Base-by-base conservation (phyloP, 2,888 invertebrate species). In the Scaeva pyrastri region DNA sequence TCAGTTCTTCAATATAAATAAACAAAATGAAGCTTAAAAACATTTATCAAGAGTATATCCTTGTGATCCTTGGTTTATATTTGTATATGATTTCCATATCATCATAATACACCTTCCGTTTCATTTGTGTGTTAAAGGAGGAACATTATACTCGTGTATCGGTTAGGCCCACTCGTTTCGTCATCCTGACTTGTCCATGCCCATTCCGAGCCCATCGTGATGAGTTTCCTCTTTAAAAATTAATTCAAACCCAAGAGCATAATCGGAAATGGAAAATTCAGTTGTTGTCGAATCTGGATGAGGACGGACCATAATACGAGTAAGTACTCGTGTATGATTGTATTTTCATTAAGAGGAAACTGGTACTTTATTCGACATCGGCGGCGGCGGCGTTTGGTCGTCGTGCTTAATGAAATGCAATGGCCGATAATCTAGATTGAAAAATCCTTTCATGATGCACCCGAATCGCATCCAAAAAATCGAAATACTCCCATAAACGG, bases 261-360 rank as follows among this genome's bases (percentile, higher is more conserved):
- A 66, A 31, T 66, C 66, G 66, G 66, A 66, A 66, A 66, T 66
- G 31, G 48, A 48, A 48, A 66, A 48, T 66, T 31, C 66, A 66
- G 3, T 66, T 14, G 3, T 66, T 14, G 6, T 36, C 48, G 66
- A 66, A 66, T 48, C 48, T 48, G 58, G 8, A 10, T 39, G 10
- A 3, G 52, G 23, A 52, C 14, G 3, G 8, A 26, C 52, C 23
- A 26, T 52, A 14, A 39, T 39, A 39, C 12, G 14, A 45, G 19
- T 4, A 48, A 19, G 12, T 26, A 12, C 14, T 64, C 45, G 26
- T 16, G 19, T 48, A 43, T 14, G 12, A 1, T 31, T 31, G 8
- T 11, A 64, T 64, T 64, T 64, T 41, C 52, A 64, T 31, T 55
- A 41, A 19, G 12, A 0, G 10, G 12, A 0, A 5, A 52, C 19